Percentiles rank a stretch among this genome's conserved stretches.
phyloP scores from a whole-genome alignment of 2,888 invertebrate species.

The Aleiodes alternator region DNA sequence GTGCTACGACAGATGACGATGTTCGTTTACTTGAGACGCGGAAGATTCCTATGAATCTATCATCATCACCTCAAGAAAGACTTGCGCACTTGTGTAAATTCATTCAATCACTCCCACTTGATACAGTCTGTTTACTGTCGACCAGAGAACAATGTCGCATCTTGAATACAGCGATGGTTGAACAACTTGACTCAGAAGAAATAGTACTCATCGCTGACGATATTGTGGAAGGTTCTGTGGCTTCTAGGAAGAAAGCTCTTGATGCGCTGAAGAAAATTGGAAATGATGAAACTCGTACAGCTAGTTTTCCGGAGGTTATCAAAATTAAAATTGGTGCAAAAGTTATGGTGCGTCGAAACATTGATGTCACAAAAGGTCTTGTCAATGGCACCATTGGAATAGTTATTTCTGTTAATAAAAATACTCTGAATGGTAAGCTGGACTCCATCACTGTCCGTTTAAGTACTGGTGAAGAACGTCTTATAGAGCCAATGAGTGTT shows the following conservation, averaged over 20 bases:
- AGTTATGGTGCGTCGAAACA: slow-evolving; percentile 56
- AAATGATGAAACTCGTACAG: slow-evolving; percentile 53
- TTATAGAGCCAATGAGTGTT: no score
- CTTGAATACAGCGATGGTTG: slow-evolving; percentile 63
- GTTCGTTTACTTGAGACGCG: slow-evolving; percentile 28
- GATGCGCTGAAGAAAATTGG: slow-evolving; percentile 46
- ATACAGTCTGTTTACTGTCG: slow-evolving; percentile 63
- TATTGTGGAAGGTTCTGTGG: slow-evolving; percentile 49
- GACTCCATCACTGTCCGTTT: no score
- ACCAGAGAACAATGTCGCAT: slow-evolving; percentile 61
- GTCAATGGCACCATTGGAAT: no score
- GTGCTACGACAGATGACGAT: slow-evolving; percentile 27
- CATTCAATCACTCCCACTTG: slow-evolving; percentile 54
- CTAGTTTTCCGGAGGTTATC: slow-evolving; percentile 53
- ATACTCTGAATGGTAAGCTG: no score
- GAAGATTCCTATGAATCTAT: slow-evolving; percentile 41
- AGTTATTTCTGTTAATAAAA: no score
- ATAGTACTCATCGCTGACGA: slow-evolving; percentile 56
- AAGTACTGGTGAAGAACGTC: no score
- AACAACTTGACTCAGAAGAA: slow-evolving; percentile 52
- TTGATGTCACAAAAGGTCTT: slow-evolving; percentile 35
- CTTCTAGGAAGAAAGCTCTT: slow-evolving; percentile 40
- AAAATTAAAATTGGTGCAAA: slow-evolving; percentile 53
- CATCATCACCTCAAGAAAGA: slow-evolving; percentile 36
- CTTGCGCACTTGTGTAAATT: slow-evolving; percentile 54